Conservation (phyloP, 1,140 invertebrate genomes). For the Orussus abietinus region DNA sequence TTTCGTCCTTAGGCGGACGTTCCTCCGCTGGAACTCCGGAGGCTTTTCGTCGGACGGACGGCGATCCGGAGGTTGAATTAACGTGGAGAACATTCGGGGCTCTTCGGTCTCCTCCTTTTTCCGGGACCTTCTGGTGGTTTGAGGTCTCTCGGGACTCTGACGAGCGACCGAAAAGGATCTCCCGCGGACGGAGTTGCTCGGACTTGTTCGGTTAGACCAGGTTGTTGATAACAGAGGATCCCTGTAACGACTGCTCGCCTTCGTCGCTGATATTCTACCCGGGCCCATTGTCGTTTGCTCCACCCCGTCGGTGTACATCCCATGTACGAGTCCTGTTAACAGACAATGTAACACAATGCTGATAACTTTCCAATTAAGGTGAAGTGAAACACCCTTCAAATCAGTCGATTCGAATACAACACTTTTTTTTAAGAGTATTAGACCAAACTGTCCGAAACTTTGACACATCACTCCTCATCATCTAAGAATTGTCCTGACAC, state of each 20-base stretch:
- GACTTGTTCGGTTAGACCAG: slow-evolving; percentile 4
- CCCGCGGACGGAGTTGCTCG: not conserved
- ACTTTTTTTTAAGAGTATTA: no score
- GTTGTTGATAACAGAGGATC: slow-evolving; percentile 4
- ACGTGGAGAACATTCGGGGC: slow-evolving; percentile 15
- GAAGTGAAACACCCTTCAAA: no score
- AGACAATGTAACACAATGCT: no score
- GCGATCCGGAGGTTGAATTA: slow-evolving; percentile 1
- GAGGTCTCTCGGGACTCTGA: not conserved
- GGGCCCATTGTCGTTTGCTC: not conserved
- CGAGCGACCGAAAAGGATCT: slow-evolving; percentile 1
- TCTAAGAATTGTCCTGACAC: no score
- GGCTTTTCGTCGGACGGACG: not conserved
- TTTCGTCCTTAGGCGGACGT: slow-evolving; percentile 4
- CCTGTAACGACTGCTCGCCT: slow-evolving; percentile 8
- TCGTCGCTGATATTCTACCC: not conserved
- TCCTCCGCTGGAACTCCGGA: not conserved
- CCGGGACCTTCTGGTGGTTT: slow-evolving; percentile 1
- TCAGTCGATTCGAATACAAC: no score
- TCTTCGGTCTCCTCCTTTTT: slow-evolving; percentile 10
- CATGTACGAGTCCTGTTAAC: not conserved
- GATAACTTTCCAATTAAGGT: no score
- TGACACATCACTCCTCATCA: no score
- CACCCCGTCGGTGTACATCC: not conserved
- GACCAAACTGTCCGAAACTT: no score